Evolutionary conservation across 2,797 vertebrate species (phyloP).

Genomic region (Garrulus glandarius): DNA sequence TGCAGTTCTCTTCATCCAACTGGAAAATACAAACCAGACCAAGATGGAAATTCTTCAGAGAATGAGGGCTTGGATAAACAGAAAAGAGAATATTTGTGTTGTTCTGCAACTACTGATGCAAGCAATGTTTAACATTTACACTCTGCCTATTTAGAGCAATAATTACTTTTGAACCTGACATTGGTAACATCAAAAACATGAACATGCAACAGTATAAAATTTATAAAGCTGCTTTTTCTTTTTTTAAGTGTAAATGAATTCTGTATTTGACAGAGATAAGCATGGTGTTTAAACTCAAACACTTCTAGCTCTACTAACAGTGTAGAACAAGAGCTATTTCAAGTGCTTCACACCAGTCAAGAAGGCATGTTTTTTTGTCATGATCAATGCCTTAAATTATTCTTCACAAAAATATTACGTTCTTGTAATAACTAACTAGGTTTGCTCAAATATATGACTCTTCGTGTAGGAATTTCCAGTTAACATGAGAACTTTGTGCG

Average conservation of each 20-base stretch:
- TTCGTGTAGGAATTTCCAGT: background rate
- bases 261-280: background rate
- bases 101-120: background rate
- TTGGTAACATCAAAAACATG: background rate
- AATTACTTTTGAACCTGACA: background rate
- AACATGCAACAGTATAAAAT: background rate
- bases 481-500: fast-evolving
- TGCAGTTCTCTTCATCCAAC: background rate
- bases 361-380: background rate
- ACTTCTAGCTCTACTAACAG: background rate
- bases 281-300: background rate
- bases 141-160: background rate
- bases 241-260: background rate
- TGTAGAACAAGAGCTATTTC: background rate
- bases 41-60: background rate
- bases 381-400: background rate
- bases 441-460: background rate
- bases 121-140: background rate
- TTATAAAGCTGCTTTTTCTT: background rate
- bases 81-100: background rate
- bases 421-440: background rate
- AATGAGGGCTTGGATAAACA: background rate
- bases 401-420: background rate
- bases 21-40: constrained; percentile 35
- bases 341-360: background rate